A percentile compares a stretch with the other conserved stretches of the same genome.
phyloP scores from a whole-genome alignment of 2,797 vertebrate genomes.

The Tauraco hartlaubi region DNA sequence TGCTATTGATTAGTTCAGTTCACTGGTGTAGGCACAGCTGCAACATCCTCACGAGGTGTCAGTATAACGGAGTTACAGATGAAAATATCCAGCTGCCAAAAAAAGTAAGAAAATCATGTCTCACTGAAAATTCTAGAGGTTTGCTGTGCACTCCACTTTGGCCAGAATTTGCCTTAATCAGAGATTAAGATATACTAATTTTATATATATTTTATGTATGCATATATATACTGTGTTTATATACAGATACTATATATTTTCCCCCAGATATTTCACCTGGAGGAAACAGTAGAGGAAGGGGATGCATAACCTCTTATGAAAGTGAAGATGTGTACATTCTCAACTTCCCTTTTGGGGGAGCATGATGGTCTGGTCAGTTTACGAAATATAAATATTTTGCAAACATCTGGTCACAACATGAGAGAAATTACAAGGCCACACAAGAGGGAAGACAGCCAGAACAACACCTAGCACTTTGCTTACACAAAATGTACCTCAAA shows the following conservation, averaged over 20 bases:
- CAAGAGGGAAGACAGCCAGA: not conserved
- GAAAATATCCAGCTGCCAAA: not conserved
- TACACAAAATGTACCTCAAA: not conserved
- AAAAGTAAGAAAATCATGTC: not conserved
- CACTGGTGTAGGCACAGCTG: not conserved
- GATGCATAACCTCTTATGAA: not conserved
- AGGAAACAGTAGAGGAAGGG: rapidly evolving
- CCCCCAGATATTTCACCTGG: not conserved
- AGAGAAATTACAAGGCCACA: not conserved
- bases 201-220: not conserved
- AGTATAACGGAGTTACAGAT: not conserved
- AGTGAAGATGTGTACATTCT: not conserved
- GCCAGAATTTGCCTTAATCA: not conserved
- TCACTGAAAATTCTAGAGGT: not conserved
- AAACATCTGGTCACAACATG: not conserved
- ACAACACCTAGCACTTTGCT: not conserved
- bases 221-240: not conserved
- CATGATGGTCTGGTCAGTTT: not conserved
- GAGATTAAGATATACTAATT: not conserved
- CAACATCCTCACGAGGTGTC: not conserved
- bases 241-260: not conserved
- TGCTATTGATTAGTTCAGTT: not conserved
- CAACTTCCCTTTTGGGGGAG: rapidly evolving
- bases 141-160: not conserved
- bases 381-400: not conserved